Conservation (phyloP, 2,113 vertebrate genomes). For the Notarius lentiginosus region DNA sequence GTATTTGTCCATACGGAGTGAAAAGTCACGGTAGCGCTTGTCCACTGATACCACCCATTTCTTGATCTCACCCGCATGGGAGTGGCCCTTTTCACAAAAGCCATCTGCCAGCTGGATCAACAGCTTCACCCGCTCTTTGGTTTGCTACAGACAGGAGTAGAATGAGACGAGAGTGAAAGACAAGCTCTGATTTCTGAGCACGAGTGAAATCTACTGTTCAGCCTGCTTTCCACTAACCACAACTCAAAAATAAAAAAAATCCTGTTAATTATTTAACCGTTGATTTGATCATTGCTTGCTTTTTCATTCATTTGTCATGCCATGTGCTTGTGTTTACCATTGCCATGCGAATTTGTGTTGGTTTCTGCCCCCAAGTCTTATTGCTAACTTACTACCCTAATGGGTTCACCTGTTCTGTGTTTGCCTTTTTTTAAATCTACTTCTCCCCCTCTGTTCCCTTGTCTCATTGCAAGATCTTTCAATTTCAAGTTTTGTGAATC, state of each 20-base stretch:
- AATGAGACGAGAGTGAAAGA: conserved; percentile 26
- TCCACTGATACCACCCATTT: conserved; percentile 97
- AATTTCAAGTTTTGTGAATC: not conserved
- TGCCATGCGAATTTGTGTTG: not conserved
- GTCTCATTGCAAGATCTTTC: not conserved
- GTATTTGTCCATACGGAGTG: conserved; percentile 98
- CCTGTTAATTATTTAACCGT: not conserved
- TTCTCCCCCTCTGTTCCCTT: not conserved
- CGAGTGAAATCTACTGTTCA: not conserved
- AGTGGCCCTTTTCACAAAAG: conserved; percentile 98
- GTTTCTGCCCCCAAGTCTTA: not conserved
- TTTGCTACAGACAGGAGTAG: conserved; percentile 79
- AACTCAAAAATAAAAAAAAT: not conserved
- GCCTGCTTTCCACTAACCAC: not conserved
- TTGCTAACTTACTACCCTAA: not conserved
- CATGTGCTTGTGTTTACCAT: not conserved
- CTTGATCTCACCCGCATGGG: conserved; percentile 95
- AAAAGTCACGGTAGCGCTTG: conserved; percentile 98
- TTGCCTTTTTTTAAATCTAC: not conserved
- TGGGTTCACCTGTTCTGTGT: not conserved
- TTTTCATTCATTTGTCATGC: not conserved
- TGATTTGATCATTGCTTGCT: not conserved
- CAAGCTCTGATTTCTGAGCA: not conserved
- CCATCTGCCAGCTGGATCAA: conserved; percentile 98
- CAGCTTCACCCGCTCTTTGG: conserved; percentile 98